Evolutionary conservation across 1,140 invertebrate genomes (phyloP).

Genomic region (Macrostomum lignano): DNA sequence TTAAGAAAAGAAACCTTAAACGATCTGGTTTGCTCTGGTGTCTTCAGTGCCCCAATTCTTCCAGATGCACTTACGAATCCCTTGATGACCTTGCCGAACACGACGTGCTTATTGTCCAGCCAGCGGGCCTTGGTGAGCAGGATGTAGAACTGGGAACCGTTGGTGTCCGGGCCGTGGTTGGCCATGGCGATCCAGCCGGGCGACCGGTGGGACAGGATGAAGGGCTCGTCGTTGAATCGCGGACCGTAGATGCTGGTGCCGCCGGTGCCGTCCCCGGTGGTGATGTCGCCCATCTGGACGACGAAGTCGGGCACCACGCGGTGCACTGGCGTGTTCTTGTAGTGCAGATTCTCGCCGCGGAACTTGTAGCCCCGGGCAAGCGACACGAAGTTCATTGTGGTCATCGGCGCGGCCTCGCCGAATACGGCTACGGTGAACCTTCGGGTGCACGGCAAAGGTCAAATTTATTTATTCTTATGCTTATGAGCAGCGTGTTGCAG

Average conservation of each 20-base stretch:
- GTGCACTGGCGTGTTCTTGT: slow-evolving; percentile 48
- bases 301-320: slow-evolving; percentile 27
- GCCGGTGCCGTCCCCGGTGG: slow-evolving; percentile 25
- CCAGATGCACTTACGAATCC: no score
- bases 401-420: no score
- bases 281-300: slow-evolving; percentile 27
- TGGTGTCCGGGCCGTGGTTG: slow-evolving; percentile 82
- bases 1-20: no score
- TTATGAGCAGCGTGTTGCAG: no score
- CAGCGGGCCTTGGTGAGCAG: slow-evolving; percentile 34
- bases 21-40: no score
- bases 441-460: no score
- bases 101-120: slow-evolving; percentile 94
- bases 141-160: slow-evolving; percentile 90
- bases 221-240: slow-evolving; percentile 63
- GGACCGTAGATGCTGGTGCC: slow-evolving; percentile 64
- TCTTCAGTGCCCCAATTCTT: no score
- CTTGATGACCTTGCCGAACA: slow-evolving; percentile 76
- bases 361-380: no score
- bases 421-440: no score
- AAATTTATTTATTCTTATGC: no score
- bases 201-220: slow-evolving; percentile 32
- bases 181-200: slow-evolving; percentile 71
- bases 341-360: no score
- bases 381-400: no score